Evolutionary conservation across 2,113 vertebrate species (phyloP), one percentile per base, ranked within the genome.

Genomic region (Pterocles orientalis): DNA sequence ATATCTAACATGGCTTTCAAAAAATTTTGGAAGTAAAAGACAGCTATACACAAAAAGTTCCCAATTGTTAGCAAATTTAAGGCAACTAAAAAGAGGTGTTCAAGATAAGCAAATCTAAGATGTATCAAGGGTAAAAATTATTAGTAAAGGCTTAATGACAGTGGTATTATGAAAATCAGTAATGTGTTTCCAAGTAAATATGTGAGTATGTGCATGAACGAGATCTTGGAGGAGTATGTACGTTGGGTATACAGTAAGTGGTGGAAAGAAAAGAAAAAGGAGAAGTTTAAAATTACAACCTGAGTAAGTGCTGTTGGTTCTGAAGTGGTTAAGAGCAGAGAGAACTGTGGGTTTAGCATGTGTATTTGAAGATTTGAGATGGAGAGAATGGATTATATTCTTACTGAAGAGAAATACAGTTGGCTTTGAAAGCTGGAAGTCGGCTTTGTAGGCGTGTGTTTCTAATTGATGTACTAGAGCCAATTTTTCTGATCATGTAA

Each of bases 141-240:
- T 26, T 7, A 36, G 18, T 39, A 69, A 39, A 34, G 31, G 4
- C 34, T 88, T 80, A 69, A 65, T 76, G 57, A 69, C 9, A 16
- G 20, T 18, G 66, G 5, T 7, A 4, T 47, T 56, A 68, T 13
- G 6, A 82, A 68, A 88, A 48, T 58, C 14, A 54, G 14, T 33
- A n/a, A 60, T 33, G 10, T 73, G 3, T 73, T 94, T 95, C 73
- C 69, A 84, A 34, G 28, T 70, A 69, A 81, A 61, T 86, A 50
- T 3, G 8, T 61, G 26, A 53, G 24, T 34, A 48, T 0, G 0
- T 53, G 26, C 23, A 45, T 43, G 26, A 78, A 53, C 0, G 3
- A 73, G 25, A 18, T 65, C 29, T 77, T 56, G 83, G 33, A 86
- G 54, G 33, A 77, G 6, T 34, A 8, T 60, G 23, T 57, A 48